Percentiles rank a stretch among this genome's conserved stretches.
Evolutionary conservation across 2,797 vertebrate genomes (phyloP).

Genomic region (Anguilla anguilla): DNA sequence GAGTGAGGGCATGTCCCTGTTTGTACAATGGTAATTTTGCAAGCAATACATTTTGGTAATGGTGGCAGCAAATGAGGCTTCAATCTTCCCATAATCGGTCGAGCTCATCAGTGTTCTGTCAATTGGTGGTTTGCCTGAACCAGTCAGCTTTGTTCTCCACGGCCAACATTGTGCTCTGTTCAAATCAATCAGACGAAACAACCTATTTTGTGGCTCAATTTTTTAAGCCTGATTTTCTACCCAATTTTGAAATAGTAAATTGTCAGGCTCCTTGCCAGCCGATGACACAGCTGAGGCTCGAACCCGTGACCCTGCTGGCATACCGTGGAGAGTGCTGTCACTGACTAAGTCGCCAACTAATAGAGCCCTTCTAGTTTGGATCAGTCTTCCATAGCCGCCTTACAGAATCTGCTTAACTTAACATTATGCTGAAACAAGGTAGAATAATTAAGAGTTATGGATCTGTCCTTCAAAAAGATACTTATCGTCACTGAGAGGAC

Average conservation of each 20-base stretch:
- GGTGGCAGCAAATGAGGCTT: not conserved
- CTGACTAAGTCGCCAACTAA: not conserved
- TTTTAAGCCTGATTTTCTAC: not conserved
- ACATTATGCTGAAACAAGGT: not conserved
- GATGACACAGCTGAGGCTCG: not conserved
- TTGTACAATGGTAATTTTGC: not conserved
- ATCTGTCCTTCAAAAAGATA: not conserved
- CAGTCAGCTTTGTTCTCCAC: not conserved
- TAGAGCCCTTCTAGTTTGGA: not conserved
- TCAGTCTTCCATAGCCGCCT: not conserved
- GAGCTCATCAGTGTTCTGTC: not conserved
- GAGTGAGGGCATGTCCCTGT: not conserved
- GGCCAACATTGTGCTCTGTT: not conserved
- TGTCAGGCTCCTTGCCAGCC: not conserved
- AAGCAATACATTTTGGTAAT: not conserved
- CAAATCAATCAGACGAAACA: not conserved
- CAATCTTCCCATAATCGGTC: not conserved
- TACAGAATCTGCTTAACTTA: not conserved
- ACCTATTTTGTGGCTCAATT: not conserved
- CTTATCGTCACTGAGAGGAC: not conserved
- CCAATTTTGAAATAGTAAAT: not conserved
- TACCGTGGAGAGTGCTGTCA: not conserved
- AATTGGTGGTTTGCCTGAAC: not conserved
- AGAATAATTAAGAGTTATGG: not conserved
- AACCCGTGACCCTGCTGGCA: not conserved